phyloP scores from a whole-genome alignment of 2,797 vertebrate species.

The Cryptoblepharus egeriae region DNA sequence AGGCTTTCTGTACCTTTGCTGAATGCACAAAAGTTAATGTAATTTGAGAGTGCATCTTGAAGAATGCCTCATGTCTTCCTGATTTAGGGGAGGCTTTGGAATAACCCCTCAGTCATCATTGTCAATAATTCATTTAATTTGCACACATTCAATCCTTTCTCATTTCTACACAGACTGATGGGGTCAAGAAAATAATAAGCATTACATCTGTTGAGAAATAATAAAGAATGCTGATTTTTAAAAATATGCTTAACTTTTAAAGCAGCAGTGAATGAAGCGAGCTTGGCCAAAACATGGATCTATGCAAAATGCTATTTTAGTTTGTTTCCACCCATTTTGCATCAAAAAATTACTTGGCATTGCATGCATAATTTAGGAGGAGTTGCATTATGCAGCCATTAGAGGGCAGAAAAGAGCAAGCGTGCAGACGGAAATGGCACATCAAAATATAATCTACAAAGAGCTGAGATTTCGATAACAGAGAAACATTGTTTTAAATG shows the following conservation, averaged over 20 bases:
- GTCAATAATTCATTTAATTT: not conserved
- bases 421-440: conserved; percentile 40
- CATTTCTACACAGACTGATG: too few species aligned
- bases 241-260: not conserved
- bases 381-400: conserved; percentile 79
- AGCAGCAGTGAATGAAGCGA: not conserved
- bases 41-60: not conserved
- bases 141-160: not conserved
- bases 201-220: not conserved
- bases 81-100: not conserved
- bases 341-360: conserved; percentile 28
- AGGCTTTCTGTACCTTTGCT: not conserved
- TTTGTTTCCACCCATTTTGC: conserved; percentile 10
- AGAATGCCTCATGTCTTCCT: not conserved
- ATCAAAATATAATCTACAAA: conserved; percentile 27
- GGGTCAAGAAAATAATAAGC: not conserved
- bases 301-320: conserved; percentile 19
- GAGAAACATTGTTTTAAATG: conserved; percentile 36
- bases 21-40: not conserved
- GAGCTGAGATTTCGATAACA: conserved; percentile 44
- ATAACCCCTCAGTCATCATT: not conserved
- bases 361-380: conserved; percentile 13
- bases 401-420: conserved; percentile 89
- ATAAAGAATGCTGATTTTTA: not conserved
- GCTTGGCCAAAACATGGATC: not conserved